These are phyloP conservation scores for Hypothenemus hampei DNA, from an alignment of 1,140 invertebrate genomes.

Conservation along the genomic window DNA sequence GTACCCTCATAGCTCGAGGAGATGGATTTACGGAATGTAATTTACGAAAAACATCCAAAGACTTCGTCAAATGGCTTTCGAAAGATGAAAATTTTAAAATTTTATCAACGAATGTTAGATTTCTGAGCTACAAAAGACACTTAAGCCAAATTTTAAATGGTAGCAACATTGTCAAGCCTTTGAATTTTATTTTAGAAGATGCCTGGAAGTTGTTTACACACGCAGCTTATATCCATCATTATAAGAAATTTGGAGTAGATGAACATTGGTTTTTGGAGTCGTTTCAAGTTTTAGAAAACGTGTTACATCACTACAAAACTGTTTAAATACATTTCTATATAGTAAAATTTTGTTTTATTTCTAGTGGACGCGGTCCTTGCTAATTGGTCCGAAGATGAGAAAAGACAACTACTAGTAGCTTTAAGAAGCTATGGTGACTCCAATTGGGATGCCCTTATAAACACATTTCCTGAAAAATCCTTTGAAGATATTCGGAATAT, in stretches of 20 bases:
- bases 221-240: conserved; percentile 53
- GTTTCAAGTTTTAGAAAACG: conserved; percentile 49
- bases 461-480: conserved; percentile 26
- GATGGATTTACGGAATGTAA: too few relatives aligned
- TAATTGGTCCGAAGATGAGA: conserved; percentile 28
- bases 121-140: conserved; percentile 48
- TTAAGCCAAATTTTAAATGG: conserved; percentile 48
- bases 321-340: conserved; percentile 27
- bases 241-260: conserved; percentile 48
- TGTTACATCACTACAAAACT: conserved; percentile 48
- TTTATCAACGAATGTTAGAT: conserved; percentile 44
- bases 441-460: conserved; percentile 24
- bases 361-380: background rate
- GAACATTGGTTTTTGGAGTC: conserved; percentile 49
- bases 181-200: conserved; percentile 31
- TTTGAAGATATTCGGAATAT: conserved; percentile 29
- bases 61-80: conserved; percentile 48
- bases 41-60: conserved; percentile 38
- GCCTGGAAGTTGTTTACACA: conserved; percentile 50
- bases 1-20: too few relatives aligned
- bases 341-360: conserved; percentile 8
- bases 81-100: conserved; percentile 41
- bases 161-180: conserved; percentile 36
- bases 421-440: conserved; percentile 26
- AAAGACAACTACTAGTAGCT: conserved; percentile 27